Base-by-base conservation (phyloP, 2,797 vertebrate species). In the Halcyon smyrnensis region DNA sequence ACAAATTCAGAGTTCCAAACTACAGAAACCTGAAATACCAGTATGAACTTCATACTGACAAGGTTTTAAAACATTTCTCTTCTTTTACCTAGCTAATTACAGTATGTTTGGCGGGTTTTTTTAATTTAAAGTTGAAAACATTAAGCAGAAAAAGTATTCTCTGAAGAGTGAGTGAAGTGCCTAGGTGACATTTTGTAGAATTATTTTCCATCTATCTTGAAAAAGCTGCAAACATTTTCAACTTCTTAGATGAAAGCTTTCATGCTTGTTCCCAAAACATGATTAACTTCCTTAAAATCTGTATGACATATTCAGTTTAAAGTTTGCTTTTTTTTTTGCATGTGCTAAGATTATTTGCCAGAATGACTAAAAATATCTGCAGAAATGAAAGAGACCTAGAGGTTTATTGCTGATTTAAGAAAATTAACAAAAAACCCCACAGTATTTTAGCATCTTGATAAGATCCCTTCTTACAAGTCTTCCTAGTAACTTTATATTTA, bases 201-300 rank as follows among this genome's bases (percentile, higher is more conserved):
- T 24, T 63, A 50, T 51, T 90, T 90, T n/a, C 64, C 8, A 45
- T n/a, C 56, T 73, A 74, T 56, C 82, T 45, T 69, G 51, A 92
- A 15, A 73, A 87, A 37, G 17, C 12, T 78, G 30, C 34, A 84
- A 67, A 84, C 8, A 4, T 75, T 78, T 87, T 86, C 79, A 93
- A 2, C 57, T 93, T 95, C 57, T 39, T 56, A 91, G 70, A 96
- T 67, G 14, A 91, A 94, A 96, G 87, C 82, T 84, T 93, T 91
- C 74, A 86, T 39, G 59, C 24, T 73, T 84, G 54, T 69, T 94
- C 54, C 57, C 56, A 71, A 88, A 86, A 63, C 65, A 86, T 25
- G 23, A 85, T 75, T 68, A 94, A 86, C 51, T 77, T 91, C 65
- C 48, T 62, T 36, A 86, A 92, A 89, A 94, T 92, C 62, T 50